Base-by-base conservation (phyloP, 1,140 invertebrate genomes). In the Aphaenogaster floridana region DNA sequence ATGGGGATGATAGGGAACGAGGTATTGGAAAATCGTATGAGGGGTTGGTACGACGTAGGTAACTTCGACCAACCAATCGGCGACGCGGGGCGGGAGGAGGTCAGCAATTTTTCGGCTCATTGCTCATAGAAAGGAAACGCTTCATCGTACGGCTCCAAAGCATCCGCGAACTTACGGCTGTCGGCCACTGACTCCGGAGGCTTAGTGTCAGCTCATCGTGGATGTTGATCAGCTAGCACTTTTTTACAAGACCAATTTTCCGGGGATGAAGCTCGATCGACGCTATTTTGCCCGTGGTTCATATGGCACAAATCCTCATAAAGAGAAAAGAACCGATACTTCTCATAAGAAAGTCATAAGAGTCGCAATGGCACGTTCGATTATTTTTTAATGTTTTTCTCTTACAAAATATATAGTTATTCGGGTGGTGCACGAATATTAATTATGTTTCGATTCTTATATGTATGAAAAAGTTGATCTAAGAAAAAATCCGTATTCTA, bases 51-150 rank as follows among this genome's bases (percentile, higher is more conserved):
- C 50, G 63, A 77, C 34, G 50, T 86, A 89, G 57, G 54, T 74
- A 85, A 69, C 74, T 72, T 76, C 64, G n/a, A 28, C 50, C 54
- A 66, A 59, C 42, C 39, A 59, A 45, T 69, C 66, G 21, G 34
- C 57, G 72, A 34, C 28, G 59, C 28, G 34, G 57, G 59, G 17
- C 11, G 36, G 42, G 61, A 57, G 69, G 79, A 76, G 80, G 90
- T 89, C 90, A 88, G 87, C 86, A 91, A 91, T 91, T 91, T 91
- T 91, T 91, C 90, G 90, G 85, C 90, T 91, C 90, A 91, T 91
- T 91, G 90, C 68, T 71, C 76, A 68, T 78, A 91, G 89, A 91
- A 91, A 89, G 88, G 66, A 74, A 91, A 89, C 77, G 86, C 90
- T 91, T 91, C 89, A 89, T 91, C 86, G 90, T 81, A 81, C 76